phyloP scores from a whole-genome alignment of 2,113 vertebrate species.

The Aegotheles bennettii region DNA sequence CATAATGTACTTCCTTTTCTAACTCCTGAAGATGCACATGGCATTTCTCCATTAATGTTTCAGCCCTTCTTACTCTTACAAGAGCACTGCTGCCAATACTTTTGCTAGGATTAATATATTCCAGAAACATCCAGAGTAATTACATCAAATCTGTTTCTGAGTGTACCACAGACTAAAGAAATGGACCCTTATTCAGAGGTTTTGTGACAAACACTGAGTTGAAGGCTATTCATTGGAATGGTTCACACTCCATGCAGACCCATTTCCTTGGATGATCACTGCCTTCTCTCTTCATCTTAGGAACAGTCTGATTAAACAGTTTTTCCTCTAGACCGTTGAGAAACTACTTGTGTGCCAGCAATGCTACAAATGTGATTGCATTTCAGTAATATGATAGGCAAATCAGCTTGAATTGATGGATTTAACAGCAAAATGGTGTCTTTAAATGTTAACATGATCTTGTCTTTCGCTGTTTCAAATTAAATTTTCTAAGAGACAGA shows the following conservation, averaged over 20 bases:
- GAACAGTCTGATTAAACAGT: background rate
- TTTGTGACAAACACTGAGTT: background rate
- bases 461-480: background rate
- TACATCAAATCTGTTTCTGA: background rate
- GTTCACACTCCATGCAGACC: background rate
- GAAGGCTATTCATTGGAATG: background rate
- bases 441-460: background rate
- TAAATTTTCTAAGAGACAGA: background rate
- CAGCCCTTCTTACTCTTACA: background rate
- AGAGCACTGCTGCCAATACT: background rate
- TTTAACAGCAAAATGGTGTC: background rate
- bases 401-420: background rate
- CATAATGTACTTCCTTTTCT: background rate
- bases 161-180: background rate
- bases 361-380: background rate
- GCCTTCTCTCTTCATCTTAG: background rate
- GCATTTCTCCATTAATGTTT: background rate
- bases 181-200: background rate
- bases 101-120: background rate
- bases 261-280: background rate
- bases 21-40: background rate
- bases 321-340: background rate
- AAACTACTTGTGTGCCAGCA: background rate
- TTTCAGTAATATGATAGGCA: background rate
- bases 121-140: background rate